phyloP scores from a whole-genome alignment of 2,888 invertebrate species.

The Stegophylla sp. region DNA sequence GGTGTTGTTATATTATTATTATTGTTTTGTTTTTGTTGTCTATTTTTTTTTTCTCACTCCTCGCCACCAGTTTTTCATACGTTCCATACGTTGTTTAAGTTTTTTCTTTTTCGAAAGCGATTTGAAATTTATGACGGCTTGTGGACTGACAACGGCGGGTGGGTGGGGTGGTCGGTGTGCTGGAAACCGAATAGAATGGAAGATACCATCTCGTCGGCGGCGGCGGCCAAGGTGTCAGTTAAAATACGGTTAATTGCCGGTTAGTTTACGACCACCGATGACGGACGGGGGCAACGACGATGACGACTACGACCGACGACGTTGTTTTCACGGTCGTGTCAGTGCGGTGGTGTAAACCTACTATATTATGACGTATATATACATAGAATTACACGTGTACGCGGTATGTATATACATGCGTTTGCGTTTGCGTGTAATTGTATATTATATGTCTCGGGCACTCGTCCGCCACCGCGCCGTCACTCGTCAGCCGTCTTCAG shows the following conservation, averaged over 20 bases:
- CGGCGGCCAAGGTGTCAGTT: conserved; percentile 37
- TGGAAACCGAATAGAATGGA: background rate
- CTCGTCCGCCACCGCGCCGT: too few species aligned
- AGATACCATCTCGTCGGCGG: conserved; percentile 28
- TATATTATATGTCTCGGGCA: too few species aligned
- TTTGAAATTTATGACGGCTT: conserved; percentile 47
- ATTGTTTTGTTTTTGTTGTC: conserved; percentile 12
- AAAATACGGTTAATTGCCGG: conserved; percentile 46
- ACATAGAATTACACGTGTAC: background rate
- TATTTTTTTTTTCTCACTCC: background rate
- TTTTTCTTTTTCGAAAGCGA: conserved; percentile 25
- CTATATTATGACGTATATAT: too few species aligned
- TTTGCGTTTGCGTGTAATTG: background rate
- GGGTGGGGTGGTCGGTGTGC: background rate
- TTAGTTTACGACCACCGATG: conserved; percentile 52
- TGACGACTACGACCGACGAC: conserved; percentile 2
- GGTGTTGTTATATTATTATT: conserved; percentile 32
- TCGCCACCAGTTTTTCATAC: too few species aligned
- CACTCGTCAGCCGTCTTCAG: too few species aligned
- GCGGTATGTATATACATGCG: background rate
- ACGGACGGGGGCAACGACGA: conserved; percentile 19
- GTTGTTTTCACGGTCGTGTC: conserved; percentile 3
- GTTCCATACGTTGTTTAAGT: background rate
- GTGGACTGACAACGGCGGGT: background rate
- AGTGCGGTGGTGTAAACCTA: background rate